Conservation (phyloP, 2,888 invertebrate species). For the Drosophila helvetica region DNA sequence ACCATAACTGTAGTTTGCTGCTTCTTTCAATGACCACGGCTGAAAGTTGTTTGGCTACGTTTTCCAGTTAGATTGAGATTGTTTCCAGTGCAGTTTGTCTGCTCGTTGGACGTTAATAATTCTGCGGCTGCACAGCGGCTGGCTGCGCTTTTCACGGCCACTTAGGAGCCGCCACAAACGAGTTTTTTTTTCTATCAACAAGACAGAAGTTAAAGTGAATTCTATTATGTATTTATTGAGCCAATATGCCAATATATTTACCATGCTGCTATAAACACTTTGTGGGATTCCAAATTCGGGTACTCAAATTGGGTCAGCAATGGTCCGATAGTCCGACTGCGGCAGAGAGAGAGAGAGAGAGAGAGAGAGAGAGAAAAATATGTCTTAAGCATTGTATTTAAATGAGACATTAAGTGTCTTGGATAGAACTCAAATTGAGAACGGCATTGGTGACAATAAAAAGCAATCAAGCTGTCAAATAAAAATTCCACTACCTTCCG, state of each 20-base stretch:
- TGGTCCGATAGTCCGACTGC: background rate
- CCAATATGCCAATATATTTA: background rate
- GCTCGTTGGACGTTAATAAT: constrained; percentile 37
- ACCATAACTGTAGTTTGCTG: constrained; percentile 64
- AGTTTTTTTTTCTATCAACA: constrained; percentile 55
- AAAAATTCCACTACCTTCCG: constrained; percentile 32
- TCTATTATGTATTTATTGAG: constrained; percentile 18
- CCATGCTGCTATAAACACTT: background rate
- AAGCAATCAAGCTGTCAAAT: constrained; percentile 37
- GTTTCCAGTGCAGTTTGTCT: constrained; percentile 60
- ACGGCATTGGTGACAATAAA: constrained; percentile 28
- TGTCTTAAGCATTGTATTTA: background rate
- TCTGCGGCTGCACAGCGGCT: constrained; percentile 1
- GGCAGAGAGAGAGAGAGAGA: background rate
- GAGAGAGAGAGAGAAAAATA: too few species aligned
- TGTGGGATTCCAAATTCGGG: background rate
- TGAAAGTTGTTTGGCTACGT: constrained; percentile 68
- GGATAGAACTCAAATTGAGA: constrained; percentile 5
- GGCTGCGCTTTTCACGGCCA: constrained; percentile 30
- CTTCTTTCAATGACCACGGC: constrained; percentile 30
- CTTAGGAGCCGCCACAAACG: constrained; percentile 33
- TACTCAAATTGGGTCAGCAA: constrained; percentile 12
- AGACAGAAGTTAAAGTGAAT: constrained; percentile 7
- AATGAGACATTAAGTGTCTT: background rate
- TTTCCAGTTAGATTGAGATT: constrained; percentile 69